Base-by-base conservation (phyloP, 2,797 vertebrate species). In the Gymnodraco acuticeps region DNA sequence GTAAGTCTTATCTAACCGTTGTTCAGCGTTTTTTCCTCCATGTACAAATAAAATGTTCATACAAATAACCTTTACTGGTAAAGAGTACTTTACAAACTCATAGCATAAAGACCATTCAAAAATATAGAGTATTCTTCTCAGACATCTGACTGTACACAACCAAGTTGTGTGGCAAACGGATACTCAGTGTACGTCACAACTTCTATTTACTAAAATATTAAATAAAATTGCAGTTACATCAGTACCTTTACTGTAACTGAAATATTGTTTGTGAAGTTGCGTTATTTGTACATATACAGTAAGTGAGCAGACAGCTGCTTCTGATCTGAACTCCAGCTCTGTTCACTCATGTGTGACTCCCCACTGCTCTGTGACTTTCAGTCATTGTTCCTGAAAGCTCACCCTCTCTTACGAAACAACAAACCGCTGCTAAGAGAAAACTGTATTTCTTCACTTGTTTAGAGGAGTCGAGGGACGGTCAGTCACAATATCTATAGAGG, bases 331-430 rank as follows among this genome's bases (percentile, higher is more conserved):
- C 33, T 33, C 33, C 33, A 33, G 33, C 59, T 78, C 46, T 41
- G 47, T 17, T 67, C 43, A 9, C 46, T 80, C 56, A 14, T 7
- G 7, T 54, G n/a, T 45, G 20, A 70, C 46, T 62, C 31, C 23
- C 51, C 38, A 0, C 20, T 27, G 17, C 48, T 67, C 15, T 15
- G 33, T 33, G 16, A 20, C 6, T n/a, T 15, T 64, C 51, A 16
- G 27, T 59, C 47, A 12, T 16, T 20, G 43, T 80, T 79, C 23
- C 60, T 77, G 64, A 73, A 3, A 9, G 15, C 7, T 65, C 16
- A 0, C 50, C 54, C 19, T 73, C 15, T 3, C n/a, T 74, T 71
- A 53, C 53, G 75, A 81, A 77, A 75, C 20, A 50, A 14, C 31
- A 0, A 70, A 84, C 23, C 19, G 2, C 2, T 0, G 6, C 23